Evolutionary conservation across 2,113 vertebrate genomes (phyloP).

Genomic region (Asarcornis scutulata): DNA sequence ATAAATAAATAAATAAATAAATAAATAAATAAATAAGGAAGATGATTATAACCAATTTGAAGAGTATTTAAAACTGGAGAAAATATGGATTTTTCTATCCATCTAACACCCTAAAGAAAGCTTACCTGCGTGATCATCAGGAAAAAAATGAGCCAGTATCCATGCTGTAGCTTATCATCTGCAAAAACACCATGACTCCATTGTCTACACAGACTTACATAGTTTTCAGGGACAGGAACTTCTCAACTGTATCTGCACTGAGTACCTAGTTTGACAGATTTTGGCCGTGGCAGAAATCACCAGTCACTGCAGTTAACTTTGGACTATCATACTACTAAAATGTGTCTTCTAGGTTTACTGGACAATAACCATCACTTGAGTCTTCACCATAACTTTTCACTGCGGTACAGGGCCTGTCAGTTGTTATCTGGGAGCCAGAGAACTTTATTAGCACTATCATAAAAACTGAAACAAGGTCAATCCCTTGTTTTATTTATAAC

Average conservation of each 20-base stretch:
- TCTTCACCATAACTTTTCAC: constrained; percentile 6
- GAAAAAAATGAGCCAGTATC: background rate
- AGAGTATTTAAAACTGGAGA: background rate
- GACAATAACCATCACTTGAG: constrained; percentile 22
- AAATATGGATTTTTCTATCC: background rate
- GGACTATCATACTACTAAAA: background rate
- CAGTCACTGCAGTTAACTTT: background rate
- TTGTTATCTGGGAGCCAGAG: constrained; percentile 8
- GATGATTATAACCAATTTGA: background rate
- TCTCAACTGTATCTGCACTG: background rate
- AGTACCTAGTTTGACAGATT: background rate
- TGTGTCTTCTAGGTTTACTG: background rate
- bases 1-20: too few relatives aligned
- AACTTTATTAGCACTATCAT: constrained; percentile 60
- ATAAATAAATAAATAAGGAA: background rate
- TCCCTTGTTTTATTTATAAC: constrained; percentile 31
- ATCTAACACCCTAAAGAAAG: background rate
- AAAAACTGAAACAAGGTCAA: constrained; percentile 67
- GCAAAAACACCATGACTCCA: background rate
- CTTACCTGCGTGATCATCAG: background rate
- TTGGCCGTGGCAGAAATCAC: background rate
- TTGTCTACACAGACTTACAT: accelerated
- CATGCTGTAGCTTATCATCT: background rate
- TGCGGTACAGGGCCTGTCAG: background rate
- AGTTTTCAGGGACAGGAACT: background rate